Evolutionary conservation across 2,797 vertebrate genomes (phyloP).

Genomic region (Graptemys geographica): DNA sequence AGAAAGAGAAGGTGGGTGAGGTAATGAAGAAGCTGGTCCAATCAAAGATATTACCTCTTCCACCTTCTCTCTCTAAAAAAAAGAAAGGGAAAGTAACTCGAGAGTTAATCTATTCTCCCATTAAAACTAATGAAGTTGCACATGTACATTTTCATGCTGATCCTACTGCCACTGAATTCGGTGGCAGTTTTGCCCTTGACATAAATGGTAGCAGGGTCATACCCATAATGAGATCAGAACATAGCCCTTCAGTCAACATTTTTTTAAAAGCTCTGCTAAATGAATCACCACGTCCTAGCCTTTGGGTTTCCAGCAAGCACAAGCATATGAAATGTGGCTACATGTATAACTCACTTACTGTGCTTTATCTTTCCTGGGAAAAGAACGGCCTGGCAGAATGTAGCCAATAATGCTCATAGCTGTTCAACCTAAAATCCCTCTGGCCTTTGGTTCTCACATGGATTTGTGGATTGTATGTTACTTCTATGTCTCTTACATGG

Average conservation of each 20-base stretch:
- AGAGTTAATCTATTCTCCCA: rapidly evolving
- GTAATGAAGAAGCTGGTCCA: neutral
- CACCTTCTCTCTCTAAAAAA: neutral
- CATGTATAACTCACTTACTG: rapidly evolving
- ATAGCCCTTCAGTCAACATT: neutral
- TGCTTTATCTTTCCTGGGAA: neutral
- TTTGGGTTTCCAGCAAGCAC: neutral
- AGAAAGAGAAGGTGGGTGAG: neutral
- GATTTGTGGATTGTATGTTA: neutral
- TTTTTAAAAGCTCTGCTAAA: neutral
- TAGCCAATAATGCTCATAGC: neutral
- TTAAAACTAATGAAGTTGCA: rapidly evolving
- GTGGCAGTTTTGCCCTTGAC: neutral
- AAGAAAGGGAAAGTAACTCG: neutral
- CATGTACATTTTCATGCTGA: rapidly evolving
- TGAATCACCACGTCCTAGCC: neutral
- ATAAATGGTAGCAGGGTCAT: neutral
- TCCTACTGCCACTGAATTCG: neutral
- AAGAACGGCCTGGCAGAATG: neutral
- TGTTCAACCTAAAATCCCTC: neutral
- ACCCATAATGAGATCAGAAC: neutral
- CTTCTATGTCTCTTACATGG: neutral
- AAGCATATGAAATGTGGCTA: neutral
- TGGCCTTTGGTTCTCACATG: neutral
- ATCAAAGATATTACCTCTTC: neutral